These are phyloP conservation scores for Drosophila lacteicornis DNA, from an alignment of 1,140 invertebrate genomes.

Conservation along the genomic window DNA sequence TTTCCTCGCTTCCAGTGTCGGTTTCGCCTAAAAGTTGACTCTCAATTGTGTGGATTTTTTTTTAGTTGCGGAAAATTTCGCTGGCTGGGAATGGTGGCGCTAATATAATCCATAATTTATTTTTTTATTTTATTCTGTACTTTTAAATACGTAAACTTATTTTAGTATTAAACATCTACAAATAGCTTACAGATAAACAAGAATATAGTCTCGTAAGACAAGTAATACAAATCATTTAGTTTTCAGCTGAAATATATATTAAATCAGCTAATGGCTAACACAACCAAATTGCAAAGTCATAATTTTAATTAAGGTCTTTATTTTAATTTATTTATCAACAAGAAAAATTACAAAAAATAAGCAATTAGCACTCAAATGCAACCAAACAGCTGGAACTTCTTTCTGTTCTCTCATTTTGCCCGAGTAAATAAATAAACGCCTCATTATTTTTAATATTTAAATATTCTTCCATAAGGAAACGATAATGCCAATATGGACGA, in stretches of 20 bases:
- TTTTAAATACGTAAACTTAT: too few species aligned
- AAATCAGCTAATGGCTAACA: too few species aligned
- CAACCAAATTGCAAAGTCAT: too few species aligned
- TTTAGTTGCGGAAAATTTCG: conserved; percentile 22
- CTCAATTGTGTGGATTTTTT: neutral
- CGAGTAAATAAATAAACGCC: conserved; percentile 15
- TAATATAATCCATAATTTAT: neutral
- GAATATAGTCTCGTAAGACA: too few species aligned
- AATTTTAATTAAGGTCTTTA: neutral
- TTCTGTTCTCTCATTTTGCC: neutral
- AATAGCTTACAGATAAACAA: too few species aligned
- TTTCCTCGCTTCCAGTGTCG: neutral
- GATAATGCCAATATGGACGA: conserved; percentile 32
- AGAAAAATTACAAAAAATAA: too few species aligned
- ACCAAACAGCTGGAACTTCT: neutral
- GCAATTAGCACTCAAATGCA: too few species aligned
- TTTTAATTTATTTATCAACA: too few species aligned
- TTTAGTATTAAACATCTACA: too few species aligned
- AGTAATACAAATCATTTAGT: too few species aligned
- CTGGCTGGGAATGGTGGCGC: neutral
- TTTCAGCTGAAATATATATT: too few species aligned
- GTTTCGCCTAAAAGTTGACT: conserved; percentile 25
- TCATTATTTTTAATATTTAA: conserved; percentile 31
- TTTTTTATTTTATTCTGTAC: neutral
- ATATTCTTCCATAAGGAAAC: conserved; percentile 58